Percentiles rank a stretch among this genome's conserved stretches.
Evolutionary conservation across 2,113 vertebrate species (phyloP).

Genomic region (Stomatorhinus ivindoensis): DNA sequence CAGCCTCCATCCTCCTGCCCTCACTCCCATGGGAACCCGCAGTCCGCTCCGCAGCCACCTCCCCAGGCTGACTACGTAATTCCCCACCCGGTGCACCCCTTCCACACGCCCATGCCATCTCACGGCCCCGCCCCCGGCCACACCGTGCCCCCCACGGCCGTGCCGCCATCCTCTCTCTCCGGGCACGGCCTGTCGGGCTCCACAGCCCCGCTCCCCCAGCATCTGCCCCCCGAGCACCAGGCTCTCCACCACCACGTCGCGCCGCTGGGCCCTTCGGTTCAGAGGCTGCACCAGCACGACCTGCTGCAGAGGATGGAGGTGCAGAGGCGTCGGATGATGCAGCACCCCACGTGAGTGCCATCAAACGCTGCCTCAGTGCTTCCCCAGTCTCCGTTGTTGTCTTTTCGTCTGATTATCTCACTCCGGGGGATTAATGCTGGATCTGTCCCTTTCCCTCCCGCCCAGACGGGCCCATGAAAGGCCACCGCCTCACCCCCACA

Average conservation of each 20-base stretch:
- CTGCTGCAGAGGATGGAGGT: conserved; percentile 95
- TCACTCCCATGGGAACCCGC: conserved; percentile 86
- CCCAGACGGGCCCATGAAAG: conserved; percentile 89
- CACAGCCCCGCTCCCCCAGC: conserved; percentile 71
- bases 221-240: conserved; percentile 79
- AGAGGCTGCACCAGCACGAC: conserved; percentile 90
- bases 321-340: conserved; percentile 92
- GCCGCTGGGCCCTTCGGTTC: conserved; percentile 75
- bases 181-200: conserved; percentile 75
- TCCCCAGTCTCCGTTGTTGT: background rate
- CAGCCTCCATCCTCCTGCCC: conserved; percentile 84
- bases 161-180: conserved; percentile 72
- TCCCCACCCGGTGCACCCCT: conserved; percentile 86
- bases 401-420: background rate
- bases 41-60: conserved; percentile 78
- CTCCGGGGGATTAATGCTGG: background rate
- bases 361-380: background rate
- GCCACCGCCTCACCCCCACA: conserved; percentile 92
- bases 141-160: conserved; percentile 64
- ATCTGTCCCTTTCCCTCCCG: background rate
- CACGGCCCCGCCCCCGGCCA: conserved; percentile 69
- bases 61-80: conserved; percentile 88
- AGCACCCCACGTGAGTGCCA: conserved; percentile 86
- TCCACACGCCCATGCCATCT: conserved; percentile 80
- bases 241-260: conserved; percentile 83